Evolutionary conservation across 2,797 vertebrate species (phyloP).

Genomic region (Chiroxiphia lanceolata): DNA sequence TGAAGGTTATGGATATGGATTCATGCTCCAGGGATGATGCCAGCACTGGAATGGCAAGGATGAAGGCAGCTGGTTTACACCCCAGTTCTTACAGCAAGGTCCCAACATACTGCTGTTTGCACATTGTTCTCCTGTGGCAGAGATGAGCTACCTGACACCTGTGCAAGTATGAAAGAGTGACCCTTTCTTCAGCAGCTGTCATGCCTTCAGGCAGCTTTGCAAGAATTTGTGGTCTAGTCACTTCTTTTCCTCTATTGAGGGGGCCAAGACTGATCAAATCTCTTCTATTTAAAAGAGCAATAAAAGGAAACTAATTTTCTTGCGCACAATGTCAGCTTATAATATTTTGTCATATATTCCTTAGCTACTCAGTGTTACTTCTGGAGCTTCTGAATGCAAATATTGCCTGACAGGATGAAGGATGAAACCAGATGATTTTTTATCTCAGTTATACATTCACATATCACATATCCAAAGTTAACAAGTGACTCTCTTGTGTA

Average conservation of each 20-base stretch:
- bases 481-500: conserved; percentile 16
- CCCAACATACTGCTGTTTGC: not conserved
- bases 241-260: not conserved
- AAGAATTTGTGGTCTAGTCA: not conserved
- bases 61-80: not conserved
- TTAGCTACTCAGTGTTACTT: not conserved
- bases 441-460: conserved; percentile 27
- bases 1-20: not conserved
- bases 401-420: conserved; percentile 20
- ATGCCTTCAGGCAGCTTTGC: not conserved
- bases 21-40: not conserved
- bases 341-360: conserved; percentile 11
- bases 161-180: not conserved
- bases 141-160: not conserved
- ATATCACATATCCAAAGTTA: conserved; percentile 26
- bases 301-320: conserved; percentile 30
- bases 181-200: not conserved
- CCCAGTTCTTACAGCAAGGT: not conserved
- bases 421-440: conserved; percentile 20
- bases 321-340: not conserved
- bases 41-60: not conserved
- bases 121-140: not conserved
- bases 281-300: not conserved
- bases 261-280: not conserved
- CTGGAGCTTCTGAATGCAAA: conserved; percentile 21